These are phyloP conservation scores for Drosophila seguyi DNA, from an alignment of 1,140 invertebrate genomes.

Conservation along the genomic window DNA sequence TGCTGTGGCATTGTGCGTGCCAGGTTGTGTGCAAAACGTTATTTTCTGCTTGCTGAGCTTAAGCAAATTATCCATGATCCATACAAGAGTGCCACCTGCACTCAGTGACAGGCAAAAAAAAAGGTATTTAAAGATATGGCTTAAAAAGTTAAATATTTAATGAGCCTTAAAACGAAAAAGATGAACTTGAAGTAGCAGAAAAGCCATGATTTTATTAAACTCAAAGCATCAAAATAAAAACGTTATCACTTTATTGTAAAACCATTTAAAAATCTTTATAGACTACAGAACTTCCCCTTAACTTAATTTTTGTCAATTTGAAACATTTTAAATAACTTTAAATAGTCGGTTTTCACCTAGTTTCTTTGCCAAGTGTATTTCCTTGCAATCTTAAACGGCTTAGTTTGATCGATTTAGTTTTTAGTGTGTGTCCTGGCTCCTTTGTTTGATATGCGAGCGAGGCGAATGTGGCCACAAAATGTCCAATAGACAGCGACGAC, in stretches of 20 bases:
- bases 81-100: constrained; percentile 31
- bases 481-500: constrained; percentile 63
- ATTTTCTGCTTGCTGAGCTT: constrained; percentile 78
- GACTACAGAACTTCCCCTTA: neutral
- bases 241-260: no score
- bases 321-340: neutral
- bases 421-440: constrained; percentile 1
- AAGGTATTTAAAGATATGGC: no score
- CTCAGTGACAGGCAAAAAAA: neutral
- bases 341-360: neutral
- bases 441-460: constrained; percentile 44
- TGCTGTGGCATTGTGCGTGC: constrained; percentile 62
- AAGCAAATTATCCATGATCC: constrained; percentile 77
- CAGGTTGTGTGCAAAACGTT: constrained; percentile 77
- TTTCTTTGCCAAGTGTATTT: neutral
- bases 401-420: neutral
- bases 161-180: neutral
- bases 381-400: neutral
- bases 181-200: neutral
- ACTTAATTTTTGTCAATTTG: neutral
- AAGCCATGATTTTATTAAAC: neutral
- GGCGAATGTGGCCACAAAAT: constrained; percentile 44
- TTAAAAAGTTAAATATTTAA: neutral
- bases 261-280: neutral
- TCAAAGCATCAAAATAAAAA: neutral